Evolutionary conservation across 2,797 vertebrate genomes (phyloP), one percentile per base, ranked within the genome.

Genomic region (Crax fasciolata): DNA sequence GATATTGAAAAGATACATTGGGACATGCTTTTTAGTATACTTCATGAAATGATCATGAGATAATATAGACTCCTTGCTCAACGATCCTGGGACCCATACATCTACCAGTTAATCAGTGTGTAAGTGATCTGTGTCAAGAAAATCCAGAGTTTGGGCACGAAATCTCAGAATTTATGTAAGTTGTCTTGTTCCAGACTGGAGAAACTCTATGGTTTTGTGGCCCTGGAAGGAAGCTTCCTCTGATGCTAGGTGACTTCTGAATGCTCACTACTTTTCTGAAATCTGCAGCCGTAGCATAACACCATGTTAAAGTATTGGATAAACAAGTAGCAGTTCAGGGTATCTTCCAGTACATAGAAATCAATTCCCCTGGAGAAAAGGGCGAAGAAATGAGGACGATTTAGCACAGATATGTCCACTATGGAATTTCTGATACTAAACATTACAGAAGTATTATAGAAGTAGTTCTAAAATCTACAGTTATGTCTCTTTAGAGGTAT

Each of bases 331-430:
- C 23, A 85, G 27, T 23, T 83, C 15, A 51, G 14, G 18, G 13
- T 44, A 41, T 32, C 14, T 91, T 83, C 35, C 19, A 46, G 32
- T 66, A n/a, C 1, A 11, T 18, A 72, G 24, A 5, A 5, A n/a
- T 80, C 19, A 48, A 20, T 79, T 85, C 3, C 44, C 12, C 17
- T 57, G 15, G 20, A 74, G 9, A 88, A 80, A 65, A 4, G 0
- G 0, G 3, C 9, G 3, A 17, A 27, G 9, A 63, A 68, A 66
- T 27, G 51, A 3, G 17, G 9, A 59, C 11, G 59, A 28, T 77
- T 16, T 6, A 27, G 1, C 4, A 11, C 17, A 48, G 1, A 0
- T 39, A 21, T 6, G 0, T 55, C 48, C 85, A 24, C 21, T 59
- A 21, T 73, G 21, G 43, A 71, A 76, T 66, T 85, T 83, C 48